Conservation (phyloP, 2,797 vertebrate genomes). For the Knipowitschia caucasica region DNA sequence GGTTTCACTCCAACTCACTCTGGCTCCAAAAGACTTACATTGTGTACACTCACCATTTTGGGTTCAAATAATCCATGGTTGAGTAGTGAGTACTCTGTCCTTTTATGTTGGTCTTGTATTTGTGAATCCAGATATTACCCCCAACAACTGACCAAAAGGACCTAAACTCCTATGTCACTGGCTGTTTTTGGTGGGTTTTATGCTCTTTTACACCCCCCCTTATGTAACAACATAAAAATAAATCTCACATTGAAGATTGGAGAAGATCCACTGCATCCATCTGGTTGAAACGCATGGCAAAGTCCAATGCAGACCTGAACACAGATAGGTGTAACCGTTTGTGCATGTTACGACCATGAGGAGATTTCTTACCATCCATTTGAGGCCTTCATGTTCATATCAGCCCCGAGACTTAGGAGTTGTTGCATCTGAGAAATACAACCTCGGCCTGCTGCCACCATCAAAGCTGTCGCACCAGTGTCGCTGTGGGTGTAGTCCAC, state of each 20-base stretch:
- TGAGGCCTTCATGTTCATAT: slow-evolving; percentile 81
- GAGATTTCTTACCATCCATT: slow-evolving; percentile 85
- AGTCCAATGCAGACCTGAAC: slow-evolving; percentile 89
- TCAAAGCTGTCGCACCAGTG: slow-evolving; percentile 86
- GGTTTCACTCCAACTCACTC: too few relatives aligned
- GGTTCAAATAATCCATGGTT: too few relatives aligned
- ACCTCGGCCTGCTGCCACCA: slow-evolving; percentile 88
- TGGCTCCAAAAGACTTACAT: too few relatives aligned
- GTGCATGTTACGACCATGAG: background rate
- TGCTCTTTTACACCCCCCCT: too few relatives aligned
- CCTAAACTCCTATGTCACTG: too few relatives aligned
- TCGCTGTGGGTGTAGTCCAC: slow-evolving; percentile 93
- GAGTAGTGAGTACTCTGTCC: too few relatives aligned
- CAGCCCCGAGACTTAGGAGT: slow-evolving; percentile 89
- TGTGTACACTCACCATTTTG: too few relatives aligned
- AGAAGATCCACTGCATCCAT: slow-evolving; percentile 85
- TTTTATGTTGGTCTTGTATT: too few relatives aligned
- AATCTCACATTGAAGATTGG: slow-evolving; percentile 84
- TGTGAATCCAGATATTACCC: too few relatives aligned
- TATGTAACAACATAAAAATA: background rate
- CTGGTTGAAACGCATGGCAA: slow-evolving; percentile 88
- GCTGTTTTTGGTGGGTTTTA: too few relatives aligned
- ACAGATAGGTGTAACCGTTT: background rate
- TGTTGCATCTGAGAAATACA: slow-evolving; percentile 87
- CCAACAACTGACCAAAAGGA: too few relatives aligned